phyloP scores from a whole-genome alignment of 2,888 invertebrate genomes.

The Malacosoma neustria region DNA sequence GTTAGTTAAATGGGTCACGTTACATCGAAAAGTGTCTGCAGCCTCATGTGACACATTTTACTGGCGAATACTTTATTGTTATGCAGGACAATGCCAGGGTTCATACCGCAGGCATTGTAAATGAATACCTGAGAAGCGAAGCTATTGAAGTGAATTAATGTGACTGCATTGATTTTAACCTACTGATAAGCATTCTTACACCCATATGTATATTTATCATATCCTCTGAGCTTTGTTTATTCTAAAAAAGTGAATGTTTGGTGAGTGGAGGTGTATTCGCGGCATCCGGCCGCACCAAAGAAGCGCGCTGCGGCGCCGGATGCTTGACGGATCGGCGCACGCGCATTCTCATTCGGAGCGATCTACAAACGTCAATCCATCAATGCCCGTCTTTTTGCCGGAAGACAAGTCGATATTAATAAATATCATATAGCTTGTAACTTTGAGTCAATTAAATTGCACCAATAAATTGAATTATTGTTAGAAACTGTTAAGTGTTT shows the following conservation, averaged over 20 bases:
- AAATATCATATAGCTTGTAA: conserved; percentile 15
- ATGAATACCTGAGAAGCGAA: too few species aligned
- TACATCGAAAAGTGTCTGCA: too few species aligned
- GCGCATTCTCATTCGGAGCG: conserved; percentile 25
- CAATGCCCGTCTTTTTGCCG: conserved; percentile 30
- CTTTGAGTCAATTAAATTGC: too few species aligned
- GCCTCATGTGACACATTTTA: too few species aligned
- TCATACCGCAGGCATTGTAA: too few species aligned
- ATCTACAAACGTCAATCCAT: conserved; percentile 45
- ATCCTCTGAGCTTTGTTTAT: conserved; percentile 10
- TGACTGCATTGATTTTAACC: too few species aligned
- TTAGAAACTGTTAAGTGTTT: too few species aligned
- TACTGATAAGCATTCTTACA: background rate
- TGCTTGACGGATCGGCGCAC: conserved; percentile 29
- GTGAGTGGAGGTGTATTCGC: conserved; percentile 23
- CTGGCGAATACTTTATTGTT: too few species aligned
- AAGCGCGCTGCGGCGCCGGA: conserved; percentile 29
- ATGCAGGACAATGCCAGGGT: too few species aligned
- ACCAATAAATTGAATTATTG: too few species aligned
- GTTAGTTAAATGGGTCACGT: too few species aligned
- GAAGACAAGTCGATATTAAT: conserved; percentile 23
- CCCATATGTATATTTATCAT: conserved; percentile 4
- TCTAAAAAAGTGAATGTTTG: conserved; percentile 22
- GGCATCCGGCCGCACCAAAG: conserved; percentile 34
- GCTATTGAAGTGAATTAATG: too few species aligned